Evolutionary conservation across 2,797 vertebrate species (phyloP), one percentile per base, ranked within the genome.

Genomic region (Spinibarbus caldwelli): DNA sequence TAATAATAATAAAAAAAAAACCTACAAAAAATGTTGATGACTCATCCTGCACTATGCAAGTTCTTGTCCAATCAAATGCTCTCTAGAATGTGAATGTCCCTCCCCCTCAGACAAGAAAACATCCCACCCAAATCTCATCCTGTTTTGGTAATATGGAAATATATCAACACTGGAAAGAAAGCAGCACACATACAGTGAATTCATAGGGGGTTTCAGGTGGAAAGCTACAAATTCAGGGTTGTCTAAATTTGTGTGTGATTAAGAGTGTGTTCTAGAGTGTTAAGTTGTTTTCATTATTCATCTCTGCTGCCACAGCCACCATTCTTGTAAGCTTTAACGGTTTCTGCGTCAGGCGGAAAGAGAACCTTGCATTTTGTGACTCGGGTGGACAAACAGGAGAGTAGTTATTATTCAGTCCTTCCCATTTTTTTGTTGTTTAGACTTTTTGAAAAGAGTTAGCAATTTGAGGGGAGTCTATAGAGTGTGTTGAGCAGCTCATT

Each of bases 401-500:
- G 80, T 71, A 23, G 73, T 86, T 86, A 81, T 90, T 90, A 80
- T 85, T 87, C 85, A 86, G 76, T 79, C 86, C 52, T 77, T 89
- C 47, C 86, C 57, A 59, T 77, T 85, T 89, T 23, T 85, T 73
- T 86, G 88, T 89, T 90, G 88, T 88, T 92, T 73, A 45, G 71
- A 85, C 85, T 85, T 89, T 92, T 86, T 89, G 86, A 93, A 94
- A 94, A 91, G 89, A 89, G 87, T 90, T 78, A 41, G 79, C 87
- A 90, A 90, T 92, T 67, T 54, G 38, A 73, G 62, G 90, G 86
- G 87, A 90, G 92, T 94, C 93, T 93, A 94, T 94, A 93, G 94
- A 93, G 93, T 89, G 89, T 29, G 91, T 92, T 91, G 90, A 78
- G 91, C 89, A 92, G 87, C 95, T 96, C 94, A 96, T 96, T 96